Evolutionary conservation across 2,888 invertebrate species (phyloP), one percentile per base, ranked within the genome.

Genomic region (Aphodius granarius): DNA sequence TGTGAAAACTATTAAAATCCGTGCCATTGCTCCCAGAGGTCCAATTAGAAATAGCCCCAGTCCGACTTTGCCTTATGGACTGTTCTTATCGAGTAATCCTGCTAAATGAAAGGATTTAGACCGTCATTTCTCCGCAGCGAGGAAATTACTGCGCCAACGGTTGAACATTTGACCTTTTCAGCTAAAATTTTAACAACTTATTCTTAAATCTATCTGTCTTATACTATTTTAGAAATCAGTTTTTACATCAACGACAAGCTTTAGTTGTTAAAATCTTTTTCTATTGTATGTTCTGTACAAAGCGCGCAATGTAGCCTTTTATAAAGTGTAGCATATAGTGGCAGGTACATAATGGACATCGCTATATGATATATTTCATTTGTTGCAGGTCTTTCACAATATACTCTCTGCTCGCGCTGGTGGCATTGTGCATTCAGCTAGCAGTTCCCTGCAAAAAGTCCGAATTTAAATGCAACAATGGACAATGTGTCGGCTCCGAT

Each of bases 401-500:
- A 19, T 71, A 73, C 70, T 18, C 43, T 6, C n/a, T 66, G 64
- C 21, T 64, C 20, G 65, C 63, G 9, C 62, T 66, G 71, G 13
- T 62, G 43, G 43, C 15, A 68, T 21, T 62, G 43, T 68, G 63
- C 43, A 65, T 3, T 13, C 22, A 15, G 74, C 74, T 18, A 16
- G 68, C 13, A 5, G 21, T 76, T 23, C 77, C 80, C 18, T 86
- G 86, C 80, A 83, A 82, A 78, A 83, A 82, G 75, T 89, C 88
- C 77, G 89, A 90, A 83, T 89, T 87, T 81, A 85, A 86, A 79
- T 89, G 90, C 81, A 80, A 82, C 78, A 88, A 88, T 81, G 89
- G 89, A 16, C 87, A 87, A 76, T 94, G 94, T 87, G 90, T 95
- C 83, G 90, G 92, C 65, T 87, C 92, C 84, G 93, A 93, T 87